phyloP scores from a whole-genome alignment of 2,113 vertebrate species.

The Dendrocopos noguchii region DNA sequence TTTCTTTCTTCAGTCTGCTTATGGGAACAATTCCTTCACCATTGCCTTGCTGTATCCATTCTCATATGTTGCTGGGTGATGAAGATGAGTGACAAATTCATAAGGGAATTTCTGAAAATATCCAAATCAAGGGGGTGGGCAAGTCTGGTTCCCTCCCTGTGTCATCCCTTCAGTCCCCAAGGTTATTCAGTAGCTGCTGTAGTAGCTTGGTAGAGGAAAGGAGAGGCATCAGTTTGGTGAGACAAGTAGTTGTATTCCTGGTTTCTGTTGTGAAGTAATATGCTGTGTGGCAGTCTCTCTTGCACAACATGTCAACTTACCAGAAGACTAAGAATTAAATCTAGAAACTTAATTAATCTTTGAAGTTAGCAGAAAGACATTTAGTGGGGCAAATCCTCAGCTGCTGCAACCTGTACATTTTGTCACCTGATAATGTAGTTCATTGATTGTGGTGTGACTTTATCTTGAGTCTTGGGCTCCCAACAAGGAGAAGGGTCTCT shows the following conservation, averaged over 20 bases:
- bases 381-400: background rate
- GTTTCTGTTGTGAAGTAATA: background rate
- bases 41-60: background rate
- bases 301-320: background rate
- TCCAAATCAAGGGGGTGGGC: background rate
- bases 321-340: background rate
- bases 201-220: background rate
- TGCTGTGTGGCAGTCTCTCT: background rate
- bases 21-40: constrained; percentile 1
- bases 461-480: background rate
- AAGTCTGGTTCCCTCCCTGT: background rate
- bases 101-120: background rate
- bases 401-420: background rate
- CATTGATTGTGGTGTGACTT: background rate
- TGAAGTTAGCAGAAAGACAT: background rate
- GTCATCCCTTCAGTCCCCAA: background rate
- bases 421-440: background rate
- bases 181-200: background rate
- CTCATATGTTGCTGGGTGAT: background rate
- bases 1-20: constrained; percentile 21
- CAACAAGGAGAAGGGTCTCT: background rate
- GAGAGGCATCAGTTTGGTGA: background rate
- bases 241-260: accelerated
- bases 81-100: background rate
- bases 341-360: background rate